Evolutionary conservation across 2,888 invertebrate genomes (phyloP).

Genomic region (Aproaerema taeniolella): DNA sequence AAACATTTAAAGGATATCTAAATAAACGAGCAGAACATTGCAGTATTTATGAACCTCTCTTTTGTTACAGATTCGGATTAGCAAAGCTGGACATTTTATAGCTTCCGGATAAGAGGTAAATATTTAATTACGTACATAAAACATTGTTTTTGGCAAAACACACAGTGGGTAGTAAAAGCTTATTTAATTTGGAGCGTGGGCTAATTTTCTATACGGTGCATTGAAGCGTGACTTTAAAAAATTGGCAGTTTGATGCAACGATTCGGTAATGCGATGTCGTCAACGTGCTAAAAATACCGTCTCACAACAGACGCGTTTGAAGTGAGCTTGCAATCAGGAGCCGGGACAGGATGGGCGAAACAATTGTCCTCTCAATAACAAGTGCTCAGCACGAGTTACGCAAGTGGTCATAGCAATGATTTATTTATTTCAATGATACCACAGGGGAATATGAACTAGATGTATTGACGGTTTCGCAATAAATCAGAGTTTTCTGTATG

Average conservation of each 20-base stretch:
- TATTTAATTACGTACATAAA: neutral
- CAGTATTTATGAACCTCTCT: too few relatives aligned
- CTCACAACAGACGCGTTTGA: constrained; percentile 45
- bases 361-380: constrained; percentile 41
- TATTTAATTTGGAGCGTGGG: too few relatives aligned
- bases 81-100: constrained; percentile 20
- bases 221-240: constrained; percentile 25
- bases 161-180: too few relatives aligned
- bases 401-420: constrained; percentile 20
- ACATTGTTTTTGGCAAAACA: constrained; percentile 1
- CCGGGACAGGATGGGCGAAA: constrained; percentile 38
- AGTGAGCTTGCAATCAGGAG: constrained; percentile 54
- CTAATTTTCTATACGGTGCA: constrained; percentile 13
- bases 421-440: constrained; percentile 3
- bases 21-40: neutral
- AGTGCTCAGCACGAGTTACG: constrained; percentile 30
- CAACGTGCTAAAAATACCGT: constrained; percentile 57
- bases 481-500: too few relatives aligned
- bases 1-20: constrained; percentile 2
- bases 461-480: neutral
- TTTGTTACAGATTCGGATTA: constrained; percentile 17
- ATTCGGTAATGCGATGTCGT: constrained; percentile 54
- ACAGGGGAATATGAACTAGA: too few relatives aligned
- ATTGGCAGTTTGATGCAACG: constrained; percentile 52
- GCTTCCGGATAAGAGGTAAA: constrained; percentile 13